phyloP scores from a whole-genome alignment of 2,113 vertebrate genomes.

The Prunella himalayana region DNA sequence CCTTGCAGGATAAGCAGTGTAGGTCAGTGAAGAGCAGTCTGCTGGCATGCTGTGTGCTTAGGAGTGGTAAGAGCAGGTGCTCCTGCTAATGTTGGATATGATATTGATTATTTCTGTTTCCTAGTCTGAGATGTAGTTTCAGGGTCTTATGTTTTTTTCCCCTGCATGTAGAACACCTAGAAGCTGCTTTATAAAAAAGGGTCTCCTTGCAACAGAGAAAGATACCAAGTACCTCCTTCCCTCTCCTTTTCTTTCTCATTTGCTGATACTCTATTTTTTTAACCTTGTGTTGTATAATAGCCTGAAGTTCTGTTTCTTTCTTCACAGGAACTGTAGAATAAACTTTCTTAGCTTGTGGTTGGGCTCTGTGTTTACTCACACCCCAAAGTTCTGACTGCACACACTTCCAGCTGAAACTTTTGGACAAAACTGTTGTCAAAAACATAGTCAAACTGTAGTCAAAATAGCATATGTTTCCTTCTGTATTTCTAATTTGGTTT shows the following conservation, averaged over 20 bases:
- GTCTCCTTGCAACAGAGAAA: background rate
- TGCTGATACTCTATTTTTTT: background rate
- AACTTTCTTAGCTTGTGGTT: background rate
- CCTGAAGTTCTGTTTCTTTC: background rate
- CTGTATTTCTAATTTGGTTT: background rate
- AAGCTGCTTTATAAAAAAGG: background rate
- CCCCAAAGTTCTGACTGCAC: background rate
- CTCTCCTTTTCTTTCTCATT: background rate
- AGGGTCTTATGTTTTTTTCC: background rate
- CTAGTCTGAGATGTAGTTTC: background rate
- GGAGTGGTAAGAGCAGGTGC: rapidly evolving
- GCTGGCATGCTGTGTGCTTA: rapidly evolving
- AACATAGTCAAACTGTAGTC: background rate
- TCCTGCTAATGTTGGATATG: background rate
- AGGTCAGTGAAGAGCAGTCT: background rate
- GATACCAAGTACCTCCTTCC: background rate
- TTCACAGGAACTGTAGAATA: background rate
- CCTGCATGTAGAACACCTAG: background rate
- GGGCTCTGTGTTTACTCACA: background rate
- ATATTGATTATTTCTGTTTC: background rate
- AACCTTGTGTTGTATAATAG: background rate
- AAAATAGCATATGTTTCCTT: background rate
- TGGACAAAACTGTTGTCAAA: background rate
- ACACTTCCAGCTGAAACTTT: background rate
- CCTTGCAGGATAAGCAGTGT: background rate